These are phyloP conservation scores for Temnopleurus reevesii DNA, from an alignment of 53 echinoderm and acorn worm genomes.

Conservation along the genomic window DNA sequence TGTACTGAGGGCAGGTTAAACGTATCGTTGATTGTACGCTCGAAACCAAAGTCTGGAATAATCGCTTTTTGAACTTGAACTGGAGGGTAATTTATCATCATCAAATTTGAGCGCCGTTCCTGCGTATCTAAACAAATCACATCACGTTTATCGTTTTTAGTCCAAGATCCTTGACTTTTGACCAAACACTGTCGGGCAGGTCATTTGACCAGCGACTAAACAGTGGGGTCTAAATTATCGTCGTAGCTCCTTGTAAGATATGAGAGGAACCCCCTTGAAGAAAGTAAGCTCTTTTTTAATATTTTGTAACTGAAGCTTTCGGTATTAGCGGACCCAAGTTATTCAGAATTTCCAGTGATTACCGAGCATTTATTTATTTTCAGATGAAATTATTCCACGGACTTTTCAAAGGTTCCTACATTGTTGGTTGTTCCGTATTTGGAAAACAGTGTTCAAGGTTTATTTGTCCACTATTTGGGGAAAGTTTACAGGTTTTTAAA, in stretches of 20 bases:
- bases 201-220: conserved; percentile 14
- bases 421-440: too few relatives aligned
- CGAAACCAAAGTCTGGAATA: background rate
- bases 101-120: conserved; percentile 9
- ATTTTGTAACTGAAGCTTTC: conserved; percentile 23
- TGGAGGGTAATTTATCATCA: background rate
- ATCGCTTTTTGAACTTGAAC: background rate
- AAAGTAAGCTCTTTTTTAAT: background rate
- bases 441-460: too few relatives aligned
- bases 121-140: conserved; percentile 11
- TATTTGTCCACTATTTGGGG: too few relatives aligned
- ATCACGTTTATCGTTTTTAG: background rate
- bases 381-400: too few relatives aligned
- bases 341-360: too few relatives aligned
- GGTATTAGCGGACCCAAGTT: background rate
- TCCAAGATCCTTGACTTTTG: conserved; percentile 1
- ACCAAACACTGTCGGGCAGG: conserved; percentile 9
- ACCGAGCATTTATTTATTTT: too few relatives aligned
- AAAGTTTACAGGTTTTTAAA: too few relatives aligned
- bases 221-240: conserved; percentile 31
- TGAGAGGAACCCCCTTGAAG: background rate
- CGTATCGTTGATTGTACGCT: background rate
- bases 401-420: too few relatives aligned
- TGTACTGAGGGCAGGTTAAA: background rate
- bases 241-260: background rate